Conservation (phyloP, 2,797 vertebrate genomes). For the Poeciliopsis turneri region DNA sequence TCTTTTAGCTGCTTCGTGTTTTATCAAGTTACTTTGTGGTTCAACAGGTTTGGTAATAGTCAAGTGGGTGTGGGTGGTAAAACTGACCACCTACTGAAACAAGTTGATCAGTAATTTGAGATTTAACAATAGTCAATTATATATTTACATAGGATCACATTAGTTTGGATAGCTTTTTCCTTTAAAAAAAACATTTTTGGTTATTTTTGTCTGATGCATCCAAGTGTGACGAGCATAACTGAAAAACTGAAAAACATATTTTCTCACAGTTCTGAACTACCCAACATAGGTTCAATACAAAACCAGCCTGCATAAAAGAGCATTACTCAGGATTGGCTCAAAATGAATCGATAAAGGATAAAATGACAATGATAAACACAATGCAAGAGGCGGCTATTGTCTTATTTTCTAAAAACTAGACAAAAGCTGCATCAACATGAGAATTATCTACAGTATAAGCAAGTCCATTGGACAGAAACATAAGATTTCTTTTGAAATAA, state of each 20-base stretch:
- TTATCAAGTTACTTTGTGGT: not conserved
- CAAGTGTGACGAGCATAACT: not conserved
- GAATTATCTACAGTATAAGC: constrained; percentile 31
- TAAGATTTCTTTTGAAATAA: constrained; percentile 24
- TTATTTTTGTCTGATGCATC: not conserved
- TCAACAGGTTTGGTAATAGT: not conserved
- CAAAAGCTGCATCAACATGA: not conserved
- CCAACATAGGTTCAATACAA: not conserved
- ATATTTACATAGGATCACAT: not conserved
- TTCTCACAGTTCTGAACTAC: not conserved
- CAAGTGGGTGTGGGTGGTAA: not conserved
- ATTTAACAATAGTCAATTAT: not conserved
- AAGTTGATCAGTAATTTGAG: not conserved
- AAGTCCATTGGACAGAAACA: constrained; percentile 15
- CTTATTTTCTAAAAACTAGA: constrained; percentile 13
- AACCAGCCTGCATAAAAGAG: not conserved
- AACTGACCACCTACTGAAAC: not conserved
- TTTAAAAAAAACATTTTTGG: not conserved
- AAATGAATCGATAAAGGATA: constrained; percentile 40
- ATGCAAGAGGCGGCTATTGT: constrained; percentile 14
- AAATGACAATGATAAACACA: constrained; percentile 15
- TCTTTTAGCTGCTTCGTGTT: not conserved
- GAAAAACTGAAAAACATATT: not conserved
- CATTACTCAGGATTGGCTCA: constrained; percentile 39
- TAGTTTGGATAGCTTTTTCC: not conserved